Base-by-base conservation (phyloP, 2,888 invertebrate genomes). In the Andricus curvator region DNA sequence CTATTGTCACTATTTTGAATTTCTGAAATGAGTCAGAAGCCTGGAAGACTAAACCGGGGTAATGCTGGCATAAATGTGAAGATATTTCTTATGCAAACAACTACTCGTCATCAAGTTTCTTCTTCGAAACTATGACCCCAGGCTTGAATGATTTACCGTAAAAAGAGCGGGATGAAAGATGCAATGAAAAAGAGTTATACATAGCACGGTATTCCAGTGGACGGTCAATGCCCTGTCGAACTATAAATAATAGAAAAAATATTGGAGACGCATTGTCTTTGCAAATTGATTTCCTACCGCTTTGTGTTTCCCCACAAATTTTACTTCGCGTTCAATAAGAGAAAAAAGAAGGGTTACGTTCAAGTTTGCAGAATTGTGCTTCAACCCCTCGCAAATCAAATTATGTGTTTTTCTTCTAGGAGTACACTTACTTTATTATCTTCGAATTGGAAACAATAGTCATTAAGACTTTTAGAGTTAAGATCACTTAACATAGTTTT, bases 141-240 rank as follows among this genome's bases (percentile, higher is more conserved):
- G 29, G n/a, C 56, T 74, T 74, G 74, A 51, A 74, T 74, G 74
- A 74, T 74, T 74, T 74, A 74, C 74, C 74, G 56, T 33, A 68
- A 74, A 74, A 74, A 74, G 48, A 74, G 33, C n/a, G 56, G 51
- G 56, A 29, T 56, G 51, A 74, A 74, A 56, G 33, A 74, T 74
- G 74, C n/a, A 74, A 33, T 20, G 29, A 20, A n/a, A 70, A 70
- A 56, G 74, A 74, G 74, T 74, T 74, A 33, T 37, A 37, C 37
- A 37, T 74, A 74, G 33, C 44, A 68, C 68, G 68, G 25, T 25
- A 68, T 48, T 68, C 68, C 25, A 15, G 15, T 74, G 56, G 13
- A 56, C 51, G 74, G 51, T 56, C 56, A 74, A n/a, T 74, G 74
- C 29, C 51, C 74, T 74, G 33, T 74, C 33, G 33, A 74, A 74